Evolutionary conservation across 2,888 invertebrate species (phyloP).

Genomic region (Drosophila cracens): DNA sequence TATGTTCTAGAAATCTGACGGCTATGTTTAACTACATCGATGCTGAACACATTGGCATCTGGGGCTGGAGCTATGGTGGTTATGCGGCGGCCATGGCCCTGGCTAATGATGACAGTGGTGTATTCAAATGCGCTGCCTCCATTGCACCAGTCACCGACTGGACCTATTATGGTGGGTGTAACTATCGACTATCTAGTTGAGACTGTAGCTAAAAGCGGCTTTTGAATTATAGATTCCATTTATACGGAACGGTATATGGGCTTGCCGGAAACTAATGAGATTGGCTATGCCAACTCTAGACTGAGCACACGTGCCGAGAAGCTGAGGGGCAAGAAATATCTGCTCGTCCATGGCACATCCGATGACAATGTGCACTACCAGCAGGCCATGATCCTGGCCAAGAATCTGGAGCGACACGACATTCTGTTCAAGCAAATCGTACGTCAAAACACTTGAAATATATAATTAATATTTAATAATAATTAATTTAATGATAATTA

Average conservation of each 20-base stretch:
- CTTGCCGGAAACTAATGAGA: conserved; percentile 90
- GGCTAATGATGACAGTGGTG: conserved; percentile 89
- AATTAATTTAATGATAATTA: background rate
- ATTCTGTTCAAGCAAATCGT: conserved; percentile 97
- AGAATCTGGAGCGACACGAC: conserved; percentile 92
- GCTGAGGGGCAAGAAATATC: conserved; percentile 91
- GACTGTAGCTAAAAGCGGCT: too few species aligned
- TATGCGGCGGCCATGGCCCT: conserved; percentile 95
- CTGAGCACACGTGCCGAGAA: conserved; percentile 89
- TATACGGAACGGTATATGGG: conserved; percentile 99
- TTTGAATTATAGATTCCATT: conserved; percentile 91
- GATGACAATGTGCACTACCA: conserved; percentile 99
- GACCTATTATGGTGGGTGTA: conserved; percentile 93
- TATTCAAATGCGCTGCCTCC: conserved; percentile 96
- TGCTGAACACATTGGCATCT: conserved; percentile 93
- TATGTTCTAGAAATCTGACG: conserved; percentile 86
- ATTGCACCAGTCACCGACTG: conserved; percentile 99
- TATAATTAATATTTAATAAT: background rate
- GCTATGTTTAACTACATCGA: conserved; percentile 90
- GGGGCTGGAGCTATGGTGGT: conserved; percentile 99
- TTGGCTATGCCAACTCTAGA: conserved; percentile 91
- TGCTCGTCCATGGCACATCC: conserved; percentile 96
- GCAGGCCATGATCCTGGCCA: conserved; percentile 96
- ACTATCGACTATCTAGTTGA: rapidly evolving
- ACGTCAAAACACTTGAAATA: conserved; percentile 63